Evolutionary conservation across 2,888 invertebrate species (phyloP).

Genomic region (Pollenia griseotomentosa): DNA sequence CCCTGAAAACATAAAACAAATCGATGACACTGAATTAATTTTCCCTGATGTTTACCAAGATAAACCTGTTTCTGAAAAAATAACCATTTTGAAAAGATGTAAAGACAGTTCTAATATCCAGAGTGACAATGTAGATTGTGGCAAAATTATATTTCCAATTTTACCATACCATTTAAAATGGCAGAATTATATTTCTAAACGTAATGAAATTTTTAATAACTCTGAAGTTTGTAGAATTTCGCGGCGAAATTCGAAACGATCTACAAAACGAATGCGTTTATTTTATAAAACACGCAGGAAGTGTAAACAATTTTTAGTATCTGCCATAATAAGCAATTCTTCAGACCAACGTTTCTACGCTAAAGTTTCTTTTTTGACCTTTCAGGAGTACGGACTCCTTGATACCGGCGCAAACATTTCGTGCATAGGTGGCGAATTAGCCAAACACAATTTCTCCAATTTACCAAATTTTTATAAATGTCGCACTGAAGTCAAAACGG

Average conservation of each 20-base stretch:
- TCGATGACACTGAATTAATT: too few relatives aligned
- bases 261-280: conserved; percentile 1
- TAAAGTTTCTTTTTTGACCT: too few relatives aligned
- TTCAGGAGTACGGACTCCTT: too few relatives aligned
- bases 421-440: too few relatives aligned
- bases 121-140: neutral
- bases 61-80: too few relatives aligned
- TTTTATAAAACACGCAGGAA: neutral
- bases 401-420: too few relatives aligned
- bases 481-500: neutral
- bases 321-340: too few relatives aligned
- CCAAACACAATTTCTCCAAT: neutral
- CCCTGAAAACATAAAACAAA: too few relatives aligned
- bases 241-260: neutral
- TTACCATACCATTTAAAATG: conserved; percentile 15
- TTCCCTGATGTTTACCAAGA: too few relatives aligned
- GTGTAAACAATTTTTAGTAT: neutral
- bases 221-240: neutral
- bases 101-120: neutral
- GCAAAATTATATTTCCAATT: conserved; percentile 9
- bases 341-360: too few relatives aligned
- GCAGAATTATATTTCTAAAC: conserved; percentile 8
- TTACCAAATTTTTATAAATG: neutral
- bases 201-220: neutral
- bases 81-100: neutral